Evolutionary conservation across 1,140 invertebrate species (phyloP).

Genomic region (Lanistes nyassanus): DNA sequence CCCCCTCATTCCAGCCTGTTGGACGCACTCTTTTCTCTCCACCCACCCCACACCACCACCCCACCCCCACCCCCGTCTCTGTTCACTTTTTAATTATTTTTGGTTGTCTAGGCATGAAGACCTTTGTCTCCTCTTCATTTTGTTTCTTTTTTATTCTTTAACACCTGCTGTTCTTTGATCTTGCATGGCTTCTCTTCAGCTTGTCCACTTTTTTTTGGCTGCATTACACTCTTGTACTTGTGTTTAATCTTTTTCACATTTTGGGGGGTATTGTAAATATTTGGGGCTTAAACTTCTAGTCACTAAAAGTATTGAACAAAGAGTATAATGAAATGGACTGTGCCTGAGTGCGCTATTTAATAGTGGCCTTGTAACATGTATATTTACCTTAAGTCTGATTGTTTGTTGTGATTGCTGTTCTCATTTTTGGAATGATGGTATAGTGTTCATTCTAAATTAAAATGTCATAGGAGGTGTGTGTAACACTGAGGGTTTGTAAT

Average conservation of each 20-base stretch:
- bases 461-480: too few species aligned
- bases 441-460: too few species aligned
- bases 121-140: neutral
- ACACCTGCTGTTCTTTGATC: neutral
- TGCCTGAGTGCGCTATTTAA: too few species aligned
- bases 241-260: neutral
- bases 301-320: too few species aligned
- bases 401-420: too few species aligned
- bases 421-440: too few species aligned
- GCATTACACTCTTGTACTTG: neutral
- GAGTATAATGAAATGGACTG: too few species aligned
- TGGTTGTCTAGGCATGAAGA: neutral
- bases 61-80: constrained; percentile 15
- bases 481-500: too few species aligned
- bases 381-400: too few species aligned
- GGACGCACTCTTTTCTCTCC: neutral
- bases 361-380: too few species aligned
- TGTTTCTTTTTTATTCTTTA: neutral
- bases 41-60: neutral
- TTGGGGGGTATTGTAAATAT: constrained; percentile 15
- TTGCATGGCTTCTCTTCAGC: neutral
- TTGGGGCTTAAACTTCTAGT: too few species aligned
- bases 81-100: constrained; percentile 29
- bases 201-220: neutral
- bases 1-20: neutral